Percentiles rank a stretch among this genome's conserved stretches.
Evolutionary conservation across 2,888 invertebrate species (phyloP).

Genomic region (Drosophila siamana): DNA sequence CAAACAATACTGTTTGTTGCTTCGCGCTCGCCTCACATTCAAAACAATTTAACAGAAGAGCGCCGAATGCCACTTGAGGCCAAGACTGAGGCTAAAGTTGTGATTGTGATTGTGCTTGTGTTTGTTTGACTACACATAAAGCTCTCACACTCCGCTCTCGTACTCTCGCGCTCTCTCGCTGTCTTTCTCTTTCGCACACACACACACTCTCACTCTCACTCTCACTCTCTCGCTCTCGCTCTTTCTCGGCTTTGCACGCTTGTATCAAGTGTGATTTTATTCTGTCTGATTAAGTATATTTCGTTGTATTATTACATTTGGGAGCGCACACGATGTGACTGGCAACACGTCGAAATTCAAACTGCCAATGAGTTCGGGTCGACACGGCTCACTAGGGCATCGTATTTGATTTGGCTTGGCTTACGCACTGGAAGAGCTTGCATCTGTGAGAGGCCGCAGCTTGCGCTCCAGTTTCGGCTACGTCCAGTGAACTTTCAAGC

Average conservation of each 20-base stretch:
- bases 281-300: conserved; percentile 2
- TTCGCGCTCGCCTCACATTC: conserved; percentile 53
- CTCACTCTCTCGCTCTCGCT: conserved; percentile 11
- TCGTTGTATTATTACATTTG: conserved; percentile 50
- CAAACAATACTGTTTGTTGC: conserved; percentile 30
- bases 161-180: conserved; percentile 19
- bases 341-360: conserved; percentile 74
- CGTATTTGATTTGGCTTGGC: conserved; percentile 35
- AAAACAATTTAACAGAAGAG: conserved; percentile 51
- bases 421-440: conserved; percentile 63
- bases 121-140: conserved; percentile 39
- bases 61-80: conserved; percentile 35
- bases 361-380: conserved; percentile 62
- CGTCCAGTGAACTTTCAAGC: conserved; percentile 47
- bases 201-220: conserved; percentile 13
- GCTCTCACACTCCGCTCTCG: conserved; percentile 35
- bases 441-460: conserved; percentile 41
- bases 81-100: conserved; percentile 26
- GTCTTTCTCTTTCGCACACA: conserved; percentile 1
- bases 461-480: conserved; percentile 50
- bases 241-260: conserved; percentile 6
- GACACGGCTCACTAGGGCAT: conserved; percentile 16
- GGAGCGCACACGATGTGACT: conserved; percentile 70
- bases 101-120: conserved; percentile 42
- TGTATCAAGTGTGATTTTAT: conserved; percentile 28